Conservation (phyloP, 2,888 invertebrate genomes). For the Mythimna loreyi region DNA sequence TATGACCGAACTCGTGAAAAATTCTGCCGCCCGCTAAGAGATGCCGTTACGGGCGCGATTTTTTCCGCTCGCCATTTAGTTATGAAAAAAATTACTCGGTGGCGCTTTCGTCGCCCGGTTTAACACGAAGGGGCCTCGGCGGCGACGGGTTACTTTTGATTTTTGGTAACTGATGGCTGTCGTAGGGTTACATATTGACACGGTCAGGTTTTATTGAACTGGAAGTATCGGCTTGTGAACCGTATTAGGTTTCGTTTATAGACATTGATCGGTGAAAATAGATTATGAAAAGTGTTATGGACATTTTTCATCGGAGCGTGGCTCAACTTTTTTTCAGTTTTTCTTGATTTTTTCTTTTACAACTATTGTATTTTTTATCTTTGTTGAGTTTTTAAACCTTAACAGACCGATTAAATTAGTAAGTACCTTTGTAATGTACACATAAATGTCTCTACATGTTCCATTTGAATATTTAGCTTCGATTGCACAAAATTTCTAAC, state of each 20-base stretch:
- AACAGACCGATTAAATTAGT: neutral
- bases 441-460: neutral
- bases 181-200: conserved; percentile 34
- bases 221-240: conserved; percentile 17
- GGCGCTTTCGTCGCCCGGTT: conserved; percentile 78
- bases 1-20: conserved; percentile 88
- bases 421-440: neutral
- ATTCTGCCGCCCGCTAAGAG: conserved; percentile 86
- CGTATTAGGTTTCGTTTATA: conserved; percentile 3
- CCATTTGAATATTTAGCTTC: neutral
- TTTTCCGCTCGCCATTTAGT: conserved; percentile 81
- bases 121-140: conserved; percentile 10
- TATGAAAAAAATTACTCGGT: conserved; percentile 82
- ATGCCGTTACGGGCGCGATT: conserved; percentile 87
- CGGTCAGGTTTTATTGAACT: conserved; percentile 22
- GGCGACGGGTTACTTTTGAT: conserved; percentile 46
- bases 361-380: neutral
- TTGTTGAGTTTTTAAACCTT: neutral
- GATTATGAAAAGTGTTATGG: neutral
- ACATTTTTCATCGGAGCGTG: neutral
- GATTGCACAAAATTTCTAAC: too few relatives aligned
- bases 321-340: neutral
- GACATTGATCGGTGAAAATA: conserved; percentile 6
- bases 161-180: conserved; percentile 30
- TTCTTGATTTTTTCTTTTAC: neutral